phyloP scores from a whole-genome alignment of 1,140 invertebrate species.

The Meloidogyne chitwoodi region DNA sequence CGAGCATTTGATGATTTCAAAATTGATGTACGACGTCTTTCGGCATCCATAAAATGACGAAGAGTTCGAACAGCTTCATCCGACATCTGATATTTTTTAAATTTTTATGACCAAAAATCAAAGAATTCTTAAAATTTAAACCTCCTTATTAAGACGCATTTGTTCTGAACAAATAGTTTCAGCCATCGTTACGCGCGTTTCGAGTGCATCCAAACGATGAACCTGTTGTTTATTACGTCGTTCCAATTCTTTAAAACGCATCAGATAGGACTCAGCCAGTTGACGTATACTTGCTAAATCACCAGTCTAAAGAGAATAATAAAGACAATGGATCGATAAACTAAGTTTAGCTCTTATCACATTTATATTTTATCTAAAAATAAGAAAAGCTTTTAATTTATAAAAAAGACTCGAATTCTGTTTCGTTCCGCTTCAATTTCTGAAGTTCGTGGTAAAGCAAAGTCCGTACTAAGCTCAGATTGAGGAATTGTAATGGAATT shows the following conservation, averaged over 20 bases:
- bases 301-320: neutral
- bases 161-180: conserved; percentile 17
- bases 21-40: neutral
- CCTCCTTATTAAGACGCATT: conserved; percentile 10
- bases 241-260: conserved; percentile 3
- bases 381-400: neutral
- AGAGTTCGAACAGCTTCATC: conserved; percentile 8
- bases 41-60: conserved; percentile 8
- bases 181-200: conserved; percentile 11
- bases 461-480: conserved; percentile 3
- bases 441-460: conserved; percentile 5
- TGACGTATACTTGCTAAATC: neutral
- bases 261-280: conserved; percentile 14
- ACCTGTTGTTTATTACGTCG: conserved; percentile 8
- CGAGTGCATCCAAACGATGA: conserved; percentile 13
- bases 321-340: neutral
- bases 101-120: neutral
- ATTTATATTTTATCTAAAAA: neutral
- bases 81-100: neutral
- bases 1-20: conserved; percentile 7
- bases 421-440: conserved; percentile 11
- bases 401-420: neutral
- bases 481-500: conserved; percentile 3
- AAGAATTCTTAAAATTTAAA: neutral
- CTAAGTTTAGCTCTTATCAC: too few species aligned